These are phyloP conservation scores for Venturia canescens DNA, from an alignment of 1,140 invertebrate genomes.

Conservation along the genomic window DNA sequence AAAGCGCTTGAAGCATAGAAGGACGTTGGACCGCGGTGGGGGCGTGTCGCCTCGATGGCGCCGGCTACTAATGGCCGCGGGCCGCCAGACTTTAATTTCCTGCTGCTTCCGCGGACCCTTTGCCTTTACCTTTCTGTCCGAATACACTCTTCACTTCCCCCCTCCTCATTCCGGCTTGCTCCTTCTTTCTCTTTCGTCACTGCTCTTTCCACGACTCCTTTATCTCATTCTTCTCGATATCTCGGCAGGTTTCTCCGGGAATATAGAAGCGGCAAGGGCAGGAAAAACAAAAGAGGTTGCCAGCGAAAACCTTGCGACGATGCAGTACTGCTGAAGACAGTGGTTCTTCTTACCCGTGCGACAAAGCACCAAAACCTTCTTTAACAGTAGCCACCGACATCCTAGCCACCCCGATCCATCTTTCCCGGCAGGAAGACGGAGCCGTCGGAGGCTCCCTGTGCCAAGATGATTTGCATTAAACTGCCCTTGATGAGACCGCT, in stretches of 20 bases:
- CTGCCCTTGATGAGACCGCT: constrained; percentile 62
- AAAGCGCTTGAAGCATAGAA: constrained; percentile 52
- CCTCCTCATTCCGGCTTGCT: constrained; percentile 51
- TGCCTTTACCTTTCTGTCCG: constrained; percentile 72
- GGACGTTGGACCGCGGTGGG: constrained; percentile 71
- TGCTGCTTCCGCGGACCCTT: constrained; percentile 76
- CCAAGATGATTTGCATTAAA: constrained; percentile 69
- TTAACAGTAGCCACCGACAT: constrained; percentile 45
- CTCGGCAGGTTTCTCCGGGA: constrained; percentile 35
- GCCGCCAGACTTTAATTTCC: constrained; percentile 78
- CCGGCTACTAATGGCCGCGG: constrained; percentile 77
- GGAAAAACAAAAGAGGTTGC: neutral
- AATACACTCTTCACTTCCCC: constrained; percentile 64
- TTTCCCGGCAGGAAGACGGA: constrained; percentile 39
- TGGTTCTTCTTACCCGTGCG: constrained; percentile 25
- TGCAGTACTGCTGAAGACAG: constrained; percentile 14
- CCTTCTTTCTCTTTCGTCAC: constrained; percentile 52
- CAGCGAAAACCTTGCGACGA: neutral
- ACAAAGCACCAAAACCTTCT: constrained; percentile 21
- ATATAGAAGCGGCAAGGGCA: neutral
- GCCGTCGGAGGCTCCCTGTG: constrained; percentile 18
- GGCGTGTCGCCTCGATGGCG: constrained; percentile 78
- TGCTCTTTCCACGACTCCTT: constrained; percentile 36
- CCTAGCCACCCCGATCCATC: constrained; percentile 48
- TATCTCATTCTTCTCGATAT: constrained; percentile 45